Base-by-base conservation (phyloP, 2,113 vertebrate species). In the Reinhardtius hippoglossoides region DNA sequence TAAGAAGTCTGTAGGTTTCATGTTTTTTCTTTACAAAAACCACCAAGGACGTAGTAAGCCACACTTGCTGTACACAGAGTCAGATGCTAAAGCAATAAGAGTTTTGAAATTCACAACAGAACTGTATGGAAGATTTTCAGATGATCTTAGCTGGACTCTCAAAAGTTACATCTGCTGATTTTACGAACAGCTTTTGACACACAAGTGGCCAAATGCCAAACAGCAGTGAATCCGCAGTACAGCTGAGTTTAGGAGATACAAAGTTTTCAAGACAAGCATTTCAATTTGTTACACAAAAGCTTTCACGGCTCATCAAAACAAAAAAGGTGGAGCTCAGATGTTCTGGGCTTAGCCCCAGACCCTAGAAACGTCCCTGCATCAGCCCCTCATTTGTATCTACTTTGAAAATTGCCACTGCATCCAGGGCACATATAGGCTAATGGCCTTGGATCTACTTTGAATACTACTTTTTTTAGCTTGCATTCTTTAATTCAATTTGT, bases 161-260 rank as follows among this genome's bases (percentile, higher is more conserved):
- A 65, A 31, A 67, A 64, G 23, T 9, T 76, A 1, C 5, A 44
- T 83, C 0, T 7, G 10, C 18, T 20, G 3, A 35, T 74, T 64
- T 58, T 57, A 35, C 26, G 55, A 62, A 50, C 14, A 24, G 42
- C 27, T 44, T 62, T 62, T 57, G 10, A 74, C 21, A 24, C 54
- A 55, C 54, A 56, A 40, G 23, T 23, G 23, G 23, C 23, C 23
- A 23, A 23, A 23, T 23, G 23, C 23, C 18, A 15, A 52, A 18
- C 40, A 27, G 4, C 71, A 63, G 0, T 0, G 18, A 54, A 27
- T 52, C n/a, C 10, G 14, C 13, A 54, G 20, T 35, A 20, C 21
- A 64, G 21, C n/a, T 24, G 5, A 20, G 31, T n/a, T 67, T 21
- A 71, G 63, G 50, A 58, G 50, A 72, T 72, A 7, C 61, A 56